Conservation (phyloP, 2,113 vertebrate species). For the Pandion haliaetus region DNA sequence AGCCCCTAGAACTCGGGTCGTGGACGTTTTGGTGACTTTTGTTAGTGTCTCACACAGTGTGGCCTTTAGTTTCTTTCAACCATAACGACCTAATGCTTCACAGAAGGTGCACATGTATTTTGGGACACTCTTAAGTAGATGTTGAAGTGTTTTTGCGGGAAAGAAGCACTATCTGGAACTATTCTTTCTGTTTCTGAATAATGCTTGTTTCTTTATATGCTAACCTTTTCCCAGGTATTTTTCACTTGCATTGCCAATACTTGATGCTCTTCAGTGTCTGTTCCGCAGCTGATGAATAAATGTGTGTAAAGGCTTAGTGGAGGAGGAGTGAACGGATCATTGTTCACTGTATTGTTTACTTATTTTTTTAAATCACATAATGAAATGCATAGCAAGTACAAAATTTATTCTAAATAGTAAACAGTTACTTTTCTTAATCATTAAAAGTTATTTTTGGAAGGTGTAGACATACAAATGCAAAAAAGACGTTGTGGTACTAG, state of each 20-base stretch:
- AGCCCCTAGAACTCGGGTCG: neutral
- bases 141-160: neutral
- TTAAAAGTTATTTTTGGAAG: neutral
- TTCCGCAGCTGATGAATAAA: neutral
- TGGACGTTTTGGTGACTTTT: neutral
- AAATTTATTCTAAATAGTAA: neutral
- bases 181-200: neutral
- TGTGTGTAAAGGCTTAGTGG: neutral
- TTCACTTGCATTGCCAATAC: neutral
- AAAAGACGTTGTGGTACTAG: neutral
- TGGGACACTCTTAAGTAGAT: neutral
- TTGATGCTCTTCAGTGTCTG: neutral
- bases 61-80: neutral
- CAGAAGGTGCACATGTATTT: fast-evolving
- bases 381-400: fast-evolving
- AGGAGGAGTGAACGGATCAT: neutral
- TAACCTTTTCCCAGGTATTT: neutral
- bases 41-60: fast-evolving
- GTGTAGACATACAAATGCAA: neutral
- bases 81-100: fast-evolving
- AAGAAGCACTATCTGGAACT: neutral
- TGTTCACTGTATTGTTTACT: neutral
- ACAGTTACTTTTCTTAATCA: neutral
- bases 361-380: neutral
- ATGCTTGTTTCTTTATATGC: neutral